Evolutionary conservation across 1,140 invertebrate species (phyloP).

Genomic region (Chymomyza costata): DNA sequence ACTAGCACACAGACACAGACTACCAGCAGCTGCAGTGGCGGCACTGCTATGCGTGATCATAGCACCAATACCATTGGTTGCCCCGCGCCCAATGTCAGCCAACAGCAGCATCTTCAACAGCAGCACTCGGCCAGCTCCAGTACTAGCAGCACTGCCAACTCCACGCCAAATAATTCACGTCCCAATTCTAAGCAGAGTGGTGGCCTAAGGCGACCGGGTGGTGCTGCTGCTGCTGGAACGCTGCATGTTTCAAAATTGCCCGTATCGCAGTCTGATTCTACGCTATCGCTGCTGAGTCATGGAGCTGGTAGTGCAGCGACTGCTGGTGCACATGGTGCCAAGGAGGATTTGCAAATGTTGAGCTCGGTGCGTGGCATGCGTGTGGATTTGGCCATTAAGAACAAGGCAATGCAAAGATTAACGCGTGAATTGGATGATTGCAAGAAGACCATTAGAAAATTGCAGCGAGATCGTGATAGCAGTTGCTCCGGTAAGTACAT

Average conservation of each 20-base stretch:
- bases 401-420: constrained; percentile 82
- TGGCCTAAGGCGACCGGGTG: constrained; percentile 24
- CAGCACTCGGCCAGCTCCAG: constrained; percentile 75
- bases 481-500: constrained; percentile 40
- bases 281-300: constrained; percentile 51
- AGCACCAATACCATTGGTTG: constrained; percentile 70
- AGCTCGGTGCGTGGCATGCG: constrained; percentile 87
- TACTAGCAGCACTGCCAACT: constrained; percentile 77
- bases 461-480: constrained; percentile 85
- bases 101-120: constrained; percentile 63
- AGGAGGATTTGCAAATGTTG: constrained; percentile 84
- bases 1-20: constrained; percentile 42
- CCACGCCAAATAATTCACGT: constrained; percentile 75
- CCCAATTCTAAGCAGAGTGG: constrained; percentile 72
- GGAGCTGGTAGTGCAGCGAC: constrained; percentile 10
- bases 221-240: constrained; percentile 1
- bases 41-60: constrained; percentile 49
- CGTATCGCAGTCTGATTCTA: constrained; percentile 70
- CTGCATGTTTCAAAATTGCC: constrained; percentile 55
- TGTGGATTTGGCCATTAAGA: constrained; percentile 82
- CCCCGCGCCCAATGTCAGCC: constrained; percentile 41
- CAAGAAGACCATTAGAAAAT: constrained; percentile 82
- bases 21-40: background rate
- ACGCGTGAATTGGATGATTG: constrained; percentile 84
- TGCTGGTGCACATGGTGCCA: constrained; percentile 52